Evolutionary conservation across 2,888 invertebrate genomes (phyloP).

Genomic region (Drosophila leonis): DNA sequence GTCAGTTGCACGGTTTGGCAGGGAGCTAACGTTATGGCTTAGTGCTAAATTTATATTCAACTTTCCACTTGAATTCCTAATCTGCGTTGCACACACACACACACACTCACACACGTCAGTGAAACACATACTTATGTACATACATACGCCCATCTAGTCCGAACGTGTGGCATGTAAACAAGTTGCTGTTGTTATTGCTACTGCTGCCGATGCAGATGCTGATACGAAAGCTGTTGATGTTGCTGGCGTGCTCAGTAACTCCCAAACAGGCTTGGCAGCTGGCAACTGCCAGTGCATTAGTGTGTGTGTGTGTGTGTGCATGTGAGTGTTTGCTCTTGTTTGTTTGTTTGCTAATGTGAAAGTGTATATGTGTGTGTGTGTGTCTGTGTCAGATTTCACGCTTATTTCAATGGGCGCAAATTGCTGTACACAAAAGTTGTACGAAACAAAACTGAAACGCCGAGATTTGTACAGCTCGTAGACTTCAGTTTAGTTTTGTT

Average conservation of each 20-base stretch:
- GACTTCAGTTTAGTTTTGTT: conserved; percentile 45
- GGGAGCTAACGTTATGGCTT: conserved; percentile 8
- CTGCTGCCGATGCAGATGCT: conserved; percentile 22
- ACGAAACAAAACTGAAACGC: conserved; percentile 43
- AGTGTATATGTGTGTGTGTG: conserved; percentile 44
- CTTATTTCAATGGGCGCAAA: conserved; percentile 56
- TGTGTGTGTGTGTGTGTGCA: conserved; percentile 39
- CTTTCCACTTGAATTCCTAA: conserved; percentile 72
- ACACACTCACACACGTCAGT: conserved; percentile 6
- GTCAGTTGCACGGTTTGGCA: conserved; percentile 7
- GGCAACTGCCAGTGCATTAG: conserved; percentile 9
- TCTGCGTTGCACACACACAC: conserved; percentile 46
- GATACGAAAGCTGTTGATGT: conserved; percentile 30
- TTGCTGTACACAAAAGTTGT: conserved; percentile 47
- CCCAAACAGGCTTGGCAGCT: conserved; percentile 33
- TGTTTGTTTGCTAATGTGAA: conserved; percentile 35
- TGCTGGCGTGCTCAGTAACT: conserved; percentile 27
- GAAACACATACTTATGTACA: not conserved
- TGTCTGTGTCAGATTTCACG: conserved; percentile 67
- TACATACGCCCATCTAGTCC: conserved; percentile 27
- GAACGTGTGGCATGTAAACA: conserved; percentile 63
- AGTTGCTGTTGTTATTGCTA: conserved; percentile 33
- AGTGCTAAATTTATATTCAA: conserved; percentile 38
- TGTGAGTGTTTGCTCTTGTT: conserved; percentile 19
- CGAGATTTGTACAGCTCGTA: conserved; percentile 47